A percentile compares a stretch with the other conserved stretches of the same genome.
phyloP scores from a whole-genome alignment of 2,888 invertebrate genomes.

The Ommatoiulus sabulosus region DNA sequence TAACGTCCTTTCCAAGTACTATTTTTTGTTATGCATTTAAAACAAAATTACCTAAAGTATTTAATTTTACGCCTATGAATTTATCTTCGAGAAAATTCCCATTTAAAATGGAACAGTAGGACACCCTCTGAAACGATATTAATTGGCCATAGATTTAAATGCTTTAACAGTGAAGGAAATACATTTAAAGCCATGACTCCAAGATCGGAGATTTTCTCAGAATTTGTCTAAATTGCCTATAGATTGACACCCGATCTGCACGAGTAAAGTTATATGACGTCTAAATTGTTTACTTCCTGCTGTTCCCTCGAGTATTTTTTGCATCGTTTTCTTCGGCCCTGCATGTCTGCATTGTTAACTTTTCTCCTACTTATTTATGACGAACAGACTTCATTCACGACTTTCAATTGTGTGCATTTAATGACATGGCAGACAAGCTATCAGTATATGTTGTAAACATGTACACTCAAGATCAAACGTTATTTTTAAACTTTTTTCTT shows the following conservation, averaged over 20 bases:
- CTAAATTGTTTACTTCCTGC: constrained; percentile 23
- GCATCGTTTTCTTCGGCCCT: background rate
- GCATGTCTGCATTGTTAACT: background rate
- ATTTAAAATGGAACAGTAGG: no score
- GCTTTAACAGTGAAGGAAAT: background rate
- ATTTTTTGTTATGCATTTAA: no score
- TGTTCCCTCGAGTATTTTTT: background rate
- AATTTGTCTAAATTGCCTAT: background rate
- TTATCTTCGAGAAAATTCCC: no score
- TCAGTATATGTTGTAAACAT: no score
- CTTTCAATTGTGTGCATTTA: background rate
- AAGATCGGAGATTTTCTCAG: background rate
- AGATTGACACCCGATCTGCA: background rate
- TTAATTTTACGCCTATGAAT: no score
- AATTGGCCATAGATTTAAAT: no score
- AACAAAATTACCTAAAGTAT: no score
- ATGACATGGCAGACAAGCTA: background rate
- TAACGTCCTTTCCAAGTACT: no score
- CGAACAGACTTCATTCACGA: background rate
- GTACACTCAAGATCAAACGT: constrained; percentile 10
- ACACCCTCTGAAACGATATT: no score
- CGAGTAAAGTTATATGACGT: background rate
- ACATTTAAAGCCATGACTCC: background rate
- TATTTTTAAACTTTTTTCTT: background rate
- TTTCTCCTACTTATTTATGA: background rate